These are phyloP conservation scores for Thomomys bottae DNA, from an alignment of 2,113 vertebrate species.

Conservation along the genomic window DNA sequence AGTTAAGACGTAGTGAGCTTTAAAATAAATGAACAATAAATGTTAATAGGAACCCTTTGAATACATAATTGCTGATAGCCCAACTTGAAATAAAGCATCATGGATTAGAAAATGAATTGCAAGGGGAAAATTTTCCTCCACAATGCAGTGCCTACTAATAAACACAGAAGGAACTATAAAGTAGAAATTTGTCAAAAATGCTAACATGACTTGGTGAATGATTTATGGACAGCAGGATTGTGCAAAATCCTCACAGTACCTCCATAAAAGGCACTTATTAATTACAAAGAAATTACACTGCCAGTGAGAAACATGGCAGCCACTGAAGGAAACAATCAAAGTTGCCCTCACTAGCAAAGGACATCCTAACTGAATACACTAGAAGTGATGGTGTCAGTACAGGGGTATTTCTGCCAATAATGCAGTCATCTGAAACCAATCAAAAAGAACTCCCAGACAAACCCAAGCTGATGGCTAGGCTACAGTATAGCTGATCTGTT, in stretches of 20 bases:
- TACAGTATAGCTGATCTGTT: not conserved
- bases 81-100: not conserved
- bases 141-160: not conserved
- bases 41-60: not conserved
- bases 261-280: not conserved
- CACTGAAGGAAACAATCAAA: not conserved
- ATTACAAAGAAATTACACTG: not conserved
- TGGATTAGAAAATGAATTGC: not conserved
- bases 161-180: not conserved
- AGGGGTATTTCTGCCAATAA: not conserved
- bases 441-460: not conserved
- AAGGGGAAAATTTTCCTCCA: not conserved
- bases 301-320: not conserved
- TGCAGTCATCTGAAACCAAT: not conserved
- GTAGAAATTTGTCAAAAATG: not conserved
- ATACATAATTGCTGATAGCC: not conserved
- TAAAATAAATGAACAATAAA: not conserved
- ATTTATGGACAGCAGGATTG: not conserved
- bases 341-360: too few relatives aligned
- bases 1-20: not conserved
- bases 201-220: not conserved
- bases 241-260: not conserved
- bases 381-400: not conserved
- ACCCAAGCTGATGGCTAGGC: not conserved
- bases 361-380: not conserved